Percentiles rank a stretch among this genome's conserved stretches.
phyloP scores from a whole-genome alignment of 2,113 vertebrate genomes.

The Onychorhynchus coronatus region DNA sequence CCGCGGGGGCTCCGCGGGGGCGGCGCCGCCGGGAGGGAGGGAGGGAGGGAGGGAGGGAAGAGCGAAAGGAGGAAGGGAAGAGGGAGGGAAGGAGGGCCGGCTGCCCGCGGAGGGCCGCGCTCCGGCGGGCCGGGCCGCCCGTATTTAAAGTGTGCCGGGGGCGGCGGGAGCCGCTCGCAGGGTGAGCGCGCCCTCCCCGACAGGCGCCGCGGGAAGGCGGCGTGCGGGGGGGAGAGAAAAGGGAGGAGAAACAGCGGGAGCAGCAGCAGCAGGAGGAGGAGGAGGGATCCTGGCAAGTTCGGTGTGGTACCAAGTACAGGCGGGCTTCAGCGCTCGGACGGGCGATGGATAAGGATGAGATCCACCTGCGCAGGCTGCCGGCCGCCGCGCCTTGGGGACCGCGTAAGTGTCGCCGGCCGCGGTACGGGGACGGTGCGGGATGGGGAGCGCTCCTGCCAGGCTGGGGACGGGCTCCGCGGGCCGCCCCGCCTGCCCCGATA shows the following conservation, averaged over 20 bases:
- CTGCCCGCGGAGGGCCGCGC: neutral
- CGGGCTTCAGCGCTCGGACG: neutral
- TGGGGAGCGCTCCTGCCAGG: neutral
- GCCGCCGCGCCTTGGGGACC: slow-evolving; percentile 32
- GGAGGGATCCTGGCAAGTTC: neutral
- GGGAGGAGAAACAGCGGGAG: no score
- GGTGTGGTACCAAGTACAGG: neutral
- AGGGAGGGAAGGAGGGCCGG: neutral
- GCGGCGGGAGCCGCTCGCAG: neutral
- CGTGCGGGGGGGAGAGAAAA: neutral
- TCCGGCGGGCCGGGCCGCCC: neutral
- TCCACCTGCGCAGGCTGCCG: slow-evolving; percentile 63
- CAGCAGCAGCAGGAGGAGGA: no score
- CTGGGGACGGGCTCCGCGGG: neutral
- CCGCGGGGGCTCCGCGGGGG: neutral
- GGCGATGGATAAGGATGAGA: slow-evolving; percentile 70
- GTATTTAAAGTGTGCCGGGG: slow-evolving; percentile 48
- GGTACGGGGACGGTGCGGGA: neutral
- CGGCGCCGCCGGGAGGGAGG: neutral
- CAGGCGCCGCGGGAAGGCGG: no score
- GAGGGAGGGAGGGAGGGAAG: neutral
- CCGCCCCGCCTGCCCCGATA: neutral
- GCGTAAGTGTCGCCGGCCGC: slow-evolving; percentile 64
- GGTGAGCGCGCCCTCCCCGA: neutral
- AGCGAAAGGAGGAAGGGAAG: neutral